Base-by-base conservation (phyloP, 1,140 invertebrate species). In the Helicoverpa armigera region DNA sequence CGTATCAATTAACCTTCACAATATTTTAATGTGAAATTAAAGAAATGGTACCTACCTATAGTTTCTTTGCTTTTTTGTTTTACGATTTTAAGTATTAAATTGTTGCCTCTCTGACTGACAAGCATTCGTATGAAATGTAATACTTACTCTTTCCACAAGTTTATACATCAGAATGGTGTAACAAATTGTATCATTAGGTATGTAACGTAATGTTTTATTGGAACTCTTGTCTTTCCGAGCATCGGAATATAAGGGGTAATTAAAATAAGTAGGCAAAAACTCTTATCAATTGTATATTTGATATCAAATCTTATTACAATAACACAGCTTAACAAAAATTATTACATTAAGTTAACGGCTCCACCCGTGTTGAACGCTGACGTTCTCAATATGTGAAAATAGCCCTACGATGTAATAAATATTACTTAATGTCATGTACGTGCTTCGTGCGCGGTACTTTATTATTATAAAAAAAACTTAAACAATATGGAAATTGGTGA, bases 271-370 rank as follows among this genome's bases (percentile, higher is more conserved):
- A 67, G 67, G 61, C 51, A 56, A 29, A 43, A 75, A 69, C 82
- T 81, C 65, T 91, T 90, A 91, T 90, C 89, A 93, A 93, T 94
- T 94, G 93, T 94, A 94, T 94, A 94, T 93, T 94, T 94, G 91
- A 91, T 94, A 94, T 94, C 91, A 94, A 94, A 94, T 91, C 92
- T 94, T 94, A 92, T 85, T 89, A 92, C 87, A 93, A 92, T 89
- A 92, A 88, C 90, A 92, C 89, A 92, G 89, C 90, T 94, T 92
- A 92, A 91, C 87, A 88, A 89, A 89, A 83, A 87, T 87, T 75
- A 85, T 80, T 76, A 82, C 75, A 79, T 69, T 60, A 77, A 60
- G 72, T 75, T 72, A 43, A 13, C 31, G 54, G 74, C 54, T 72
- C 23, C 61, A 76, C 58, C 29, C 43, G 16, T 58, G 31, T 58